Percentiles rank a stretch among this genome's conserved stretches.
phyloP scores from a whole-genome alignment of 2,113 vertebrate genomes.

The Psammodynastes pulverulentus region DNA sequence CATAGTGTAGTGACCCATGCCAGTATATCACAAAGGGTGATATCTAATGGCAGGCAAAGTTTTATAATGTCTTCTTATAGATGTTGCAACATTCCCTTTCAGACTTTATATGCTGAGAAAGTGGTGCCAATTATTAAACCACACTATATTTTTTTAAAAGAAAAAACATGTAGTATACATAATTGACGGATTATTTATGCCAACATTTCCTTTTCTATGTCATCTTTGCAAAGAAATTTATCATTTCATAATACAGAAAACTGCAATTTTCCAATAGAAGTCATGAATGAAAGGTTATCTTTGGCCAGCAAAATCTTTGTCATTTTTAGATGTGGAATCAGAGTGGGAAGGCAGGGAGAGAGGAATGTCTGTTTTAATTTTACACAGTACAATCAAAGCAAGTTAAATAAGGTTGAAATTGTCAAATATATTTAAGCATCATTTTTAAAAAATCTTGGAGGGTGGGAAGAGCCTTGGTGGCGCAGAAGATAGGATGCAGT shows the following conservation, averaged over 20 bases:
- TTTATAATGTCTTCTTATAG: neutral
- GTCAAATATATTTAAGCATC: constrained; percentile 9
- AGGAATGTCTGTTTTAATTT: neutral
- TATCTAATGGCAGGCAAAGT: neutral
- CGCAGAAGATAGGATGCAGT: no score
- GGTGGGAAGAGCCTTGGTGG: no score
- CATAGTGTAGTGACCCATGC: neutral
- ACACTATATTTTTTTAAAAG: neutral
- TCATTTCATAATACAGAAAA: neutral
- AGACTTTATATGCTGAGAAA: neutral
- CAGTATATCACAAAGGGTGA: neutral
- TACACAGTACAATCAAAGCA: neutral
- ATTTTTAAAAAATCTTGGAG: neutral
- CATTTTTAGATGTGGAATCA: neutral
- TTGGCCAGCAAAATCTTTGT: neutral
- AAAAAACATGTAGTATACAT: neutral
- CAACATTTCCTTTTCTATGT: neutral
- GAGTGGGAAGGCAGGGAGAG: neutral
- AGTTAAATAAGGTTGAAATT: constrained; percentile 3
- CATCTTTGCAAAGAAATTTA: neutral
- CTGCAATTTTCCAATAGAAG: neutral
- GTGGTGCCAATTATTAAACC: neutral
- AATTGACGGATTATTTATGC: neutral
- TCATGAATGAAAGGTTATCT: neutral
- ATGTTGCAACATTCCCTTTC: neutral